A percentile compares a stretch with the other conserved stretches of the same genome.
phyloP scores from a whole-genome alignment of 2,113 vertebrate genomes.

The Protobothrops flavoviridis region DNA sequence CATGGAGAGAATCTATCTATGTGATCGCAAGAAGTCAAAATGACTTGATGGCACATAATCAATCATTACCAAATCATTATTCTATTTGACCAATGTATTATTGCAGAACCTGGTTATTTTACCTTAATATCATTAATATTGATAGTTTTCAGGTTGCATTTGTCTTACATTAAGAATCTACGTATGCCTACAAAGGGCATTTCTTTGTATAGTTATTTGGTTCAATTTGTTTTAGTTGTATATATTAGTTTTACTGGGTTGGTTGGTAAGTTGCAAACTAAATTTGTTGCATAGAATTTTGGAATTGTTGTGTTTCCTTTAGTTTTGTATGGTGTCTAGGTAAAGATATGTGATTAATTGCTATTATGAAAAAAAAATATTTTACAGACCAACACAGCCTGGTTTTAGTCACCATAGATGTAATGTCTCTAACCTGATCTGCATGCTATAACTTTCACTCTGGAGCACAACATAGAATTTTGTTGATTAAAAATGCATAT shows the following conservation, averaged over 20 bases:
- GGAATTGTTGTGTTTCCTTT: not conserved
- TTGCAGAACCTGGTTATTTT: not conserved
- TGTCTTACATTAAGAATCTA: not conserved
- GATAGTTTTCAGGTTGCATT: not conserved
- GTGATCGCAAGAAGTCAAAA: not conserved
- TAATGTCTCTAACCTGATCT: not conserved
- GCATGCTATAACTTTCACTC: not conserved
- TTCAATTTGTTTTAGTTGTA: not conserved
- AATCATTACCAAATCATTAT: not conserved
- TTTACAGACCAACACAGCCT: not conserved
- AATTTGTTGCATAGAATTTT: not conserved
- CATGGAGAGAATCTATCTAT: not conserved
- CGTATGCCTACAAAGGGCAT: not conserved
- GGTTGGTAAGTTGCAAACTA: not conserved
- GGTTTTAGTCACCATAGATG: not conserved
- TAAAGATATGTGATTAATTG: not conserved
- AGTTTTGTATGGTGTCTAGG: not conserved
- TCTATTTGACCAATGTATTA: not conserved
- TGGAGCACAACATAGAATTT: not conserved
- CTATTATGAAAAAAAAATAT: not conserved
- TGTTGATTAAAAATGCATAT: not conserved
- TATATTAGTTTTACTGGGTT: not conserved
- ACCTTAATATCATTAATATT: not conserved
- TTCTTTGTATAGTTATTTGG: not conserved
- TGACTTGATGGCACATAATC: not conserved